Base-by-base conservation (phyloP, 2,113 vertebrate genomes). In the Verasper variegatus region DNA sequence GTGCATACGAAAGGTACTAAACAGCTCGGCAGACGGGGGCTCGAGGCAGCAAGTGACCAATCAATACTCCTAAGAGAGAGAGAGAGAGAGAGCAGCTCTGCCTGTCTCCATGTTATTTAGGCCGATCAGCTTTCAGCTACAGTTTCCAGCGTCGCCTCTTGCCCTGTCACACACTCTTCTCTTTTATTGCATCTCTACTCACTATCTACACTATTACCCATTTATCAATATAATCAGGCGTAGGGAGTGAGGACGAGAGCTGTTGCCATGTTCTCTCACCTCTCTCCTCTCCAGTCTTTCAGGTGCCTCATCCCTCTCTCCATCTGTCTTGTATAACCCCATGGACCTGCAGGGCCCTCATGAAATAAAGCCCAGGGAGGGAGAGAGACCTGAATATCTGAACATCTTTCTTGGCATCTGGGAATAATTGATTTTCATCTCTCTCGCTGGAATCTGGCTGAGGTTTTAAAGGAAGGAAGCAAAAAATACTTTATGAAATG, bases 51-150 rank as follows among this genome's bases (percentile, higher is more conserved):
- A 20, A 89, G 68, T 45, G 52, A 78, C 54, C 49, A 68, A 91
- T 91, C 92, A 80, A 92, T 92, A 92, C 63, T 82, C 75, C 67
- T 3, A 0, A 49, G 47, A 49, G 47, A 49, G 47, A 49, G 47
- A 49, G 47, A 74, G 84, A 87, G 82, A 82, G 86, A 77, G 71
- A 88, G 83, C 77, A 57, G 73, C 75, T 84, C 23, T 68, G 58
- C 26, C 74, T 71, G 74, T 87, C 67, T 74, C 67, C 47, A 64
- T 69, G 75, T 4, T 71, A 89, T 63, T 56, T 59, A 54, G 51
- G 59, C 74, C 1, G 81, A 90, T 94, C 83, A 71, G 79, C 68
- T 92, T 91, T 90, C 91, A 89, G 84, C 62, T 79, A 45, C 67
- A 42, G 74, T 86, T 69, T 86, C 81, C 61, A 78, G 61, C 31